Evolutionary conservation across 2,888 invertebrate genomes (phyloP), one percentile per base, ranked within the genome.

Genomic region (Halictus ligatus): DNA sequence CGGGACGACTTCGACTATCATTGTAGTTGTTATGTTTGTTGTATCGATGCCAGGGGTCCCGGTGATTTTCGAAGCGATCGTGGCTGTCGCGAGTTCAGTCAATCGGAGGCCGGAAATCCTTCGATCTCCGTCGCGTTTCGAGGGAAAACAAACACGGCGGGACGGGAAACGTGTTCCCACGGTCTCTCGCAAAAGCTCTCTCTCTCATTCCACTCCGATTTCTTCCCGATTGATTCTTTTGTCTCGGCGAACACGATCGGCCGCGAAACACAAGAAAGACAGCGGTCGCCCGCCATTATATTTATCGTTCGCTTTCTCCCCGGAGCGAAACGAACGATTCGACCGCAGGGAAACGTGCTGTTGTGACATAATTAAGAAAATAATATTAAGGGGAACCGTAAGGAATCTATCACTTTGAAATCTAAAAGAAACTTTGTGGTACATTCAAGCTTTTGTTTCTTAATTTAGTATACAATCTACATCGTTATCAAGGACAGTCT

Each of bases 301-400:
- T 48, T 77, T 83, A 73, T 73, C 54, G 40, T 35, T 15, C 58
- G 8, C 73, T 72, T 83, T 83, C 84, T 29, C 48, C 25, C 7
- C 15, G 7, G 25, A 5, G 12, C 12, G 35, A 60, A 82, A 46
- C 35, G 43, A 54, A 67, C 73, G 25, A 71, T 8, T 81, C 58
- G 25, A 80, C 75, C 48, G 74, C 8, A 35, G 3, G 35, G 18
- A n/a, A 60, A 72, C 8, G 74, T 50, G 12, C 18, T 54, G 15
- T 18, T 54, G 15, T 13, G 21, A 21, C 25, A 10, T 46, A 67
- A 82, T 76, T 64, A 74, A 69, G 43, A 50, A 35, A 67, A n/a
- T n/a, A 2, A 12, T 29, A 29, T 29, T 29, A 29, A 2, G 29
- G 29, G 29, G 29, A 2, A 1, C 29, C 29, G 2, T 29, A 29